Evolutionary conservation across 2,797 vertebrate species (phyloP), one percentile per base, ranked within the genome.

Genomic region (Scarus forsteni): DNA sequence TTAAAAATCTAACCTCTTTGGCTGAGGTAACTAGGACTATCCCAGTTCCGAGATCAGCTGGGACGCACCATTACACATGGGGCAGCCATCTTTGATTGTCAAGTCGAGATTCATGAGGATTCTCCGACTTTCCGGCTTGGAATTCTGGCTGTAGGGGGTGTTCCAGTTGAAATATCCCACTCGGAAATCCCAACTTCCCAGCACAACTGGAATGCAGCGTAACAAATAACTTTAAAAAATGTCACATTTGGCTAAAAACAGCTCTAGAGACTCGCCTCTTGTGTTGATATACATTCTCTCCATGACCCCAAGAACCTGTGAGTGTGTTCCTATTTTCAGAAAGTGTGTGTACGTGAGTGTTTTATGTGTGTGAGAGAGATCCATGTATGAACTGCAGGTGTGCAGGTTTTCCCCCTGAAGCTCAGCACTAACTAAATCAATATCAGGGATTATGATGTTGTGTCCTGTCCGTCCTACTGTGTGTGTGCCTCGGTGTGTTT

Each of bases 381-480:
- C 10, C 61, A 66, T 62, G 63, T 65, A 40, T 77, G 66, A 85
- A 85, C 76, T 72, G 83, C 78, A 81, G 79, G 81, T 79, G 68
- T 83, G 81, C 80, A 79, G 66, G 70, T 80, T 85, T 85, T 54
- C 75, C 71, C 79, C 75, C 82, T 75, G 73, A 12, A 75, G 64
- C 79, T 80, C 80, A 81, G 79, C 69, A 63, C 62, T 60, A 73
- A 75, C 83, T 85, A 84, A 90, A 87, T 85, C 70, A 67, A 64
- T 77, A 81, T 81, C 57, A 79, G 77, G 81, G 83, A 85, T 88
- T 88, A 88, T 82, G 56, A 69, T 78, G 54, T 81, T 42, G 57
- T 78, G 84, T 80, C 79, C 77, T 82, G 86, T 84, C 83, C 88
- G 83, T 91, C 84, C 81, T 77, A 70, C 73, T 84, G 73, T 86